These are phyloP conservation scores for Sisyra terminalis DNA, from an alignment of 2,888 invertebrate genomes.

Conservation along the genomic window DNA sequence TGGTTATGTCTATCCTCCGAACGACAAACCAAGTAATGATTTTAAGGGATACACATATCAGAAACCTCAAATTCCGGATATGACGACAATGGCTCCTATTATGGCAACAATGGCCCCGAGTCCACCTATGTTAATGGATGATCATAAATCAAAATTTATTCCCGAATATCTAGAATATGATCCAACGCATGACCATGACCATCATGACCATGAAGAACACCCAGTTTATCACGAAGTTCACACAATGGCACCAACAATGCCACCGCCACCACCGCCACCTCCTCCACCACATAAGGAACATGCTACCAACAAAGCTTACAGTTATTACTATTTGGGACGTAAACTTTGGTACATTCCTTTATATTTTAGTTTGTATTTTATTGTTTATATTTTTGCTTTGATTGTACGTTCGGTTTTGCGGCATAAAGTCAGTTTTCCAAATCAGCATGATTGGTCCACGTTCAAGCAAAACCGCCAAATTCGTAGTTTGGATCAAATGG, in stretches of 20 bases:
- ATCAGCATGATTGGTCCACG: conserved; percentile 24
- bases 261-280: conserved; percentile 24
- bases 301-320: conserved; percentile 41
- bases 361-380: conserved; percentile 57
- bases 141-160: not conserved
- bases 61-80: not conserved
- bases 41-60: not conserved
- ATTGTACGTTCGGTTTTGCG: conserved; percentile 55
- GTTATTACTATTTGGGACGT: conserved; percentile 58
- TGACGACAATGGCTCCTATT: not conserved
- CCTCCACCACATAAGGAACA: conserved; percentile 34
- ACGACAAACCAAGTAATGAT: conserved; percentile 13
- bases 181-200: conserved; percentile 10
- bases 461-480: not conserved
- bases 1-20: conserved; percentile 21
- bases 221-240: conserved; percentile 24
- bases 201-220: conserved; percentile 18
- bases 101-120: not conserved
- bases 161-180: conserved; percentile 13
- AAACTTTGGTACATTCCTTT: conserved; percentile 60
- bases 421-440: conserved; percentile 50
- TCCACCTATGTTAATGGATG: too few species aligned
- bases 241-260: conserved; percentile 23
- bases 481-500: too few species aligned
- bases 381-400: conserved; percentile 51